Evolutionary conservation across 1,140 invertebrate genomes (phyloP).

Genomic region (Aphelinus atriplicis): DNA sequence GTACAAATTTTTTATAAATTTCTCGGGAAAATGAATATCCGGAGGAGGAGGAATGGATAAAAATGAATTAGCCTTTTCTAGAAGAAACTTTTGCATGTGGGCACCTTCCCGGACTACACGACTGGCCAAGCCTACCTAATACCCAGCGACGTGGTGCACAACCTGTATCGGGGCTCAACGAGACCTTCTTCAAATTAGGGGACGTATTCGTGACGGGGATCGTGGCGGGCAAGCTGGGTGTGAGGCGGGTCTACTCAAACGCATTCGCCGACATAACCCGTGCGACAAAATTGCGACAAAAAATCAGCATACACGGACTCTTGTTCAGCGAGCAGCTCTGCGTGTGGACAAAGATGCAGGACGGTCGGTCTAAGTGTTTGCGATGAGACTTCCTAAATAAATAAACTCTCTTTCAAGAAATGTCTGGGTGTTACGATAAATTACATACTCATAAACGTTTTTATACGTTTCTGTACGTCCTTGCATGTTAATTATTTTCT

Average conservation of each 20-base stretch:
- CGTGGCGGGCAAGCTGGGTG: constrained; percentile 76
- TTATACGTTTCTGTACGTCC: too few relatives aligned
- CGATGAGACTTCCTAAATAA: background rate
- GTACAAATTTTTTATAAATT: too few relatives aligned
- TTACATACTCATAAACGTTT: too few relatives aligned
- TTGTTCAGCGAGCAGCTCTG: constrained; percentile 89
- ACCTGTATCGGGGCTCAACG: constrained; percentile 76
- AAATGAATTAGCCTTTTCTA: too few relatives aligned
- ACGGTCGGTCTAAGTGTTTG: constrained; percentile 80
- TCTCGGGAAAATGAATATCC: too few relatives aligned
- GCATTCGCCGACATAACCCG: constrained; percentile 84
- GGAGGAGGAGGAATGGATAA: too few relatives aligned
- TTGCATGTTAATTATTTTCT: too few relatives aligned
- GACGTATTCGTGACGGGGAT: constrained; percentile 93
- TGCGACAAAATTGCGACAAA: constrained; percentile 83
- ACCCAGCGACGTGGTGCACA: constrained; percentile 74
- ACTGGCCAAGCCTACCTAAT: constrained; percentile 88
- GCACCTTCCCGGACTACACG: constrained; percentile 83
- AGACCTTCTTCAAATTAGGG: constrained; percentile 87
- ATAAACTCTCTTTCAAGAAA: too few relatives aligned
- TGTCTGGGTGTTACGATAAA: too few relatives aligned
- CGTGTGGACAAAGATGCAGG: constrained; percentile 86
- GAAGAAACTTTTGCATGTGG: constrained; percentile 46
- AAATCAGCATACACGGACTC: constrained; percentile 89
- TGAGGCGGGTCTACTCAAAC: constrained; percentile 78